These are phyloP conservation scores for Temnothorax nylanderi DNA, from an alignment of 1,140 invertebrate genomes.

Conservation along the genomic window DNA sequence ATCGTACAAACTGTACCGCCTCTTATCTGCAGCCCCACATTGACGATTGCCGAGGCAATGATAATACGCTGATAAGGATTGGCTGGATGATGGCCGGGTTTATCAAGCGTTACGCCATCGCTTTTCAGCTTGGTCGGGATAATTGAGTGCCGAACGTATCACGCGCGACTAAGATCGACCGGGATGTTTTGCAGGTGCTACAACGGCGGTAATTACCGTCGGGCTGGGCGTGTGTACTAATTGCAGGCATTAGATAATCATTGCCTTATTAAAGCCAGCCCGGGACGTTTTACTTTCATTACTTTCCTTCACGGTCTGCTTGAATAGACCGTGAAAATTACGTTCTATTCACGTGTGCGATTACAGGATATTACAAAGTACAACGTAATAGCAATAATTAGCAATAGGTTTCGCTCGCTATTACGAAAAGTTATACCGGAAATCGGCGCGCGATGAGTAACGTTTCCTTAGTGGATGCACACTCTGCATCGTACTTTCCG, in stretches of 20 bases:
- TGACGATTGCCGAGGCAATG: constrained; percentile 20
- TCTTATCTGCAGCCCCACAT: constrained; percentile 42
- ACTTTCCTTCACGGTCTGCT: constrained; percentile 33
- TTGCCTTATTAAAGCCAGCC: neutral
- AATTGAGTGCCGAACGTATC: neutral
- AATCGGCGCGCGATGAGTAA: neutral
- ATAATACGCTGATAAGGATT: constrained; percentile 48
- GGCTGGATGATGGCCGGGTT: constrained; percentile 28
- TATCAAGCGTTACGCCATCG: constrained; percentile 31
- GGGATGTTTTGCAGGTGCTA: constrained; percentile 33
- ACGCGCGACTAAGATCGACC: neutral
- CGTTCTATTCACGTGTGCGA: constrained; percentile 3
- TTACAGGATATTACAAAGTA: constrained; percentile 24
- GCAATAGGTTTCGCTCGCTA: neutral
- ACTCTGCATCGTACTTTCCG: neutral
- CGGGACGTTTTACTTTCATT: constrained; percentile 52
- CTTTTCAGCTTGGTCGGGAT: neutral
- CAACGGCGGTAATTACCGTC: constrained; percentile 2
- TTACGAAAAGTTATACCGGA: constrained; percentile 24
- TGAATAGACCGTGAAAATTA: constrained; percentile 40
- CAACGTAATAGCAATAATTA: constrained; percentile 16
- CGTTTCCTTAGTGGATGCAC: neutral
- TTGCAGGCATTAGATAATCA: constrained; percentile 54
- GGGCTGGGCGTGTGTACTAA: constrained; percentile 33
- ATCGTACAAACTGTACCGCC: neutral